These are phyloP conservation scores for Leucoraja erinaceus DNA, from an alignment of 2,113 vertebrate genomes.

Conservation along the genomic window DNA sequence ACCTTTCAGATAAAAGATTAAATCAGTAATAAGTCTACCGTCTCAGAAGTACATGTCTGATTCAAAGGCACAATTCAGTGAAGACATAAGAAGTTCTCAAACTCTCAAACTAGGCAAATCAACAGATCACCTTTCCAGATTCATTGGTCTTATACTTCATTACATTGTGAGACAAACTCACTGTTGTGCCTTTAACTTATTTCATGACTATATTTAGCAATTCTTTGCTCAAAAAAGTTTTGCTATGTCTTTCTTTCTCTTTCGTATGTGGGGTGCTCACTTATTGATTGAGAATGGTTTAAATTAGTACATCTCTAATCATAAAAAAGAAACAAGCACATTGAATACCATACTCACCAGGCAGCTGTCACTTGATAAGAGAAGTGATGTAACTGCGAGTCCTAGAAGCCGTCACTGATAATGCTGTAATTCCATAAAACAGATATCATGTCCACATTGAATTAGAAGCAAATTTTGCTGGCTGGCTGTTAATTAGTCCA, in stretches of 20 bases:
- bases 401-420: background rate
- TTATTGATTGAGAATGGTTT: background rate
- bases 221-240: background rate
- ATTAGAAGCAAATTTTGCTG: background rate
- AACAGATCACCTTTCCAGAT: background rate
- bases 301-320: background rate
- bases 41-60: background rate
- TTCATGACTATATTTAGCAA: background rate
- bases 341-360: constrained; percentile 13
- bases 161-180: background rate
- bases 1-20: background rate
- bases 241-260: background rate
- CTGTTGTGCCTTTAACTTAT: background rate
- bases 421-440: background rate
- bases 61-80: background rate
- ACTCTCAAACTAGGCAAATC: background rate
- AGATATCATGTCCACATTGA: background rate
- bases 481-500: background rate
- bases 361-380: background rate
- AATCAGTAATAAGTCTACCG: background rate
- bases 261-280: background rate
- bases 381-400: background rate
- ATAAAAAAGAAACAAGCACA: background rate
- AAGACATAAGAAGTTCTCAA: background rate
- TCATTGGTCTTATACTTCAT: background rate